A percentile compares a stretch with the other conserved stretches of the same genome.
phyloP scores from a whole-genome alignment of 2,113 vertebrate genomes.

The Trematocara unimaculatum region DNA sequence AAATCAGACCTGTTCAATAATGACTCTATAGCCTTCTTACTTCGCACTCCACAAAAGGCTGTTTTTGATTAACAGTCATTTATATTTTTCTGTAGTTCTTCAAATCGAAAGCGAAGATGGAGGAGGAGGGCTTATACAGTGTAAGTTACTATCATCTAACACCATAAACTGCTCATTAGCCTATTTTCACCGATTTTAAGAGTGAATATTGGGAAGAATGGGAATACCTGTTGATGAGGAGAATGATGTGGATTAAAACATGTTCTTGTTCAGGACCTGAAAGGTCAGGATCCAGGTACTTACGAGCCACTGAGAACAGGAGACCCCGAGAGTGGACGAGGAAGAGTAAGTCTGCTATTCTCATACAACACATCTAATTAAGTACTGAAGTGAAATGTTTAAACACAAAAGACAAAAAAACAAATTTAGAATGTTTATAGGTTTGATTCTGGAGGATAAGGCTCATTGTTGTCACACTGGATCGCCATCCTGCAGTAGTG shows the following conservation, averaged over 20 bases:
- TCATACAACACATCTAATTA: neutral
- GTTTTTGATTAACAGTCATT: neutral
- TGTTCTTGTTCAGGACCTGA: neutral
- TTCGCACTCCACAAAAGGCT: neutral
- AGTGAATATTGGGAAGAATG: neutral
- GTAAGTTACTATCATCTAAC: conserved; percentile 30
- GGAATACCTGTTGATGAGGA: neutral
- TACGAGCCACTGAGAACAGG: neutral
- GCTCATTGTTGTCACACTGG: neutral
- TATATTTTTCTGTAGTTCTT: conserved; percentile 15
- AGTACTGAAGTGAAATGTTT: neutral
- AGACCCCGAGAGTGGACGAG: conserved; percentile 18
- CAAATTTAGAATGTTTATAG: neutral
- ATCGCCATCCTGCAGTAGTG: neutral
- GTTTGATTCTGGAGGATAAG: neutral
- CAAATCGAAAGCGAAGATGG: neutral
- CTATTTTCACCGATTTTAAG: neutral
- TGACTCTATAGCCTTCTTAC: neutral
- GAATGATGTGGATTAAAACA: neutral
- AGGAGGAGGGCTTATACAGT: neutral
- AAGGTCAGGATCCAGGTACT: neutral
- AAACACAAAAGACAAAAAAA: neutral
- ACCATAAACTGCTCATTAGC: neutral
- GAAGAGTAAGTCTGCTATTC: conserved; percentile 22
- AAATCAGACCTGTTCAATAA: neutral